A percentile compares a stretch with the other conserved stretches of the same genome.
Evolutionary conservation across 2,113 vertebrate genomes (phyloP).

Genomic region (Ictalurus punctatus): DNA sequence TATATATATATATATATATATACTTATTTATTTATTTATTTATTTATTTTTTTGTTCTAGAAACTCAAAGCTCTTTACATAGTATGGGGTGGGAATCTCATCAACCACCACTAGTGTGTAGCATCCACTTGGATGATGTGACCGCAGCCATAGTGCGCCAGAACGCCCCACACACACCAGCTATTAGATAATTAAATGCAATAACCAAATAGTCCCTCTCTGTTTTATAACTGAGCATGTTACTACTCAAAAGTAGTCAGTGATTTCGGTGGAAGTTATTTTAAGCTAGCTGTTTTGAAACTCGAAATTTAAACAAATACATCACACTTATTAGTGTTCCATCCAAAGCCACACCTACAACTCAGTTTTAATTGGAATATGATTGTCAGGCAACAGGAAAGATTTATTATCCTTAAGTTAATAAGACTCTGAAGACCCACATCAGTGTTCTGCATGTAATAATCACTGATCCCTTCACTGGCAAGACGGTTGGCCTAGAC

Average conservation of each 20-base stretch:
- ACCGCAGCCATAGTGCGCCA: no score
- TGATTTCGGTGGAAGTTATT: not conserved
- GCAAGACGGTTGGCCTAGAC: not conserved
- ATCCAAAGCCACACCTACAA: not conserved
- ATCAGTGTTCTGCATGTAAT: not conserved
- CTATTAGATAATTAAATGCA: not conserved
- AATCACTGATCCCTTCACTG: not conserved
- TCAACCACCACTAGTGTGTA: no score
- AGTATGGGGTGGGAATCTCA: no score
- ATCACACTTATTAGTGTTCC: not conserved
- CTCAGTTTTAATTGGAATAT: not conserved
- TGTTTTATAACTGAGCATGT: not conserved
- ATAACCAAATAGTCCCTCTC: not conserved
- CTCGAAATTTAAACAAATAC: not conserved
- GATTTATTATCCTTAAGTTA: not conserved
- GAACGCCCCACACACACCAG: no score
- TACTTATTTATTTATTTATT: no score
- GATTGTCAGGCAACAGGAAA: not conserved
- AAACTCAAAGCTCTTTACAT: no score
- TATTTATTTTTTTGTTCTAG: no score
- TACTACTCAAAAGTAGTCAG: not conserved
- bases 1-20: no score
- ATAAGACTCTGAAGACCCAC: not conserved
- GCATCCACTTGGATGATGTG: no score
- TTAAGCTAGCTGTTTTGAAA: not conserved